Evolutionary conservation across 2,113 vertebrate species (phyloP).

Genomic region (Callipepla squamata): DNA sequence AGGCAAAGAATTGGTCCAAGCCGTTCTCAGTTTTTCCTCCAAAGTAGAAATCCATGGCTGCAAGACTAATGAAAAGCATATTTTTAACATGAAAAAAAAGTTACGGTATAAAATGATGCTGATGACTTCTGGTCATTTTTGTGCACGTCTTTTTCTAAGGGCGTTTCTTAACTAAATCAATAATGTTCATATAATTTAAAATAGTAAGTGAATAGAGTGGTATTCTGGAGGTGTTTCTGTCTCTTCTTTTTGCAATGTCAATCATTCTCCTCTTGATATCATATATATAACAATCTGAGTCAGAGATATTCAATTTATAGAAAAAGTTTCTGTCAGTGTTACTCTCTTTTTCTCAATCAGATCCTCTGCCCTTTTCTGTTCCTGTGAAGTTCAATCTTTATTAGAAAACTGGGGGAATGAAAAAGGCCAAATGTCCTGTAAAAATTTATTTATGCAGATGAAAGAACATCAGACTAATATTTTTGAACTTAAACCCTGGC

Average conservation of each 20-base stretch:
- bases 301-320: constrained; percentile 18
- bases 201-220: not conserved
- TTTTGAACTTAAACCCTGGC: constrained; percentile 31
- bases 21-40: not conserved
- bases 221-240: constrained; percentile 3
- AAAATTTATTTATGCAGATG: constrained; percentile 56
- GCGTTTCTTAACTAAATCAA: not conserved
- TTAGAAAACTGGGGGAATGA: constrained; percentile 18
- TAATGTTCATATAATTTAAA: not conserved
- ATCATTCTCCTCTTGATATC: constrained; percentile 19
- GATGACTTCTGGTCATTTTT: not conserved
- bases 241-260: not conserved
- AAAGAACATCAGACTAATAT: constrained; percentile 47
- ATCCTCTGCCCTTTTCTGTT: not conserved
- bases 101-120: not conserved
- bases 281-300: constrained; percentile 12
- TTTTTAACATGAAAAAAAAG: not conserved
- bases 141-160: not conserved
- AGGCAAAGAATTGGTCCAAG: not conserved
- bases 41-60: not conserved
- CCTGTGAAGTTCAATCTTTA: constrained; percentile 30
- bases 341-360: not conserved
- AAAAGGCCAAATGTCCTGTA: constrained; percentile 48
- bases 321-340: not conserved
- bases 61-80: not conserved